Evolutionary conservation across 2,113 vertebrate species (phyloP).

Genomic region (Aspiorhynchus laticeps): DNA sequence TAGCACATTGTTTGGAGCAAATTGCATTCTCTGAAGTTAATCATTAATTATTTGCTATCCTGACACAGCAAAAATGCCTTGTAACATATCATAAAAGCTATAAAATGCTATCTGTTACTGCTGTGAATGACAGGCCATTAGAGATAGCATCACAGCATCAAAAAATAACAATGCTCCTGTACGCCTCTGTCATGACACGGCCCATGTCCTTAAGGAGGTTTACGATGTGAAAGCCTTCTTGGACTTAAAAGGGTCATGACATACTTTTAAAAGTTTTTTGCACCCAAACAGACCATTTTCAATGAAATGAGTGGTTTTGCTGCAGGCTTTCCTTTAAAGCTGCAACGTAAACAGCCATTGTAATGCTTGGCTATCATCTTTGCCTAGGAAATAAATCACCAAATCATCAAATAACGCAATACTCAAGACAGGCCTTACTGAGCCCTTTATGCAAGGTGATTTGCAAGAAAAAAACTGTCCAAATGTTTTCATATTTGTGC

Average conservation of each 20-base stretch:
- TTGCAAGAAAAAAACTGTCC: background rate
- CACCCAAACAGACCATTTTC: background rate
- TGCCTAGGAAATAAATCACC: background rate
- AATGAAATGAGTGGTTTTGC: background rate
- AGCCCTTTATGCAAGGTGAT: background rate
- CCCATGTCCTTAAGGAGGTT: background rate
- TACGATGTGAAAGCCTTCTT: background rate
- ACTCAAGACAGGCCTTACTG: background rate
- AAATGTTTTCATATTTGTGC: background rate
- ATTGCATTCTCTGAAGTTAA: background rate
- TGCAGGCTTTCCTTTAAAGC: background rate
- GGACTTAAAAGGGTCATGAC: background rate
- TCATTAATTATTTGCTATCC: background rate
- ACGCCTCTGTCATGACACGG: background rate
- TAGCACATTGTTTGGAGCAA: background rate
- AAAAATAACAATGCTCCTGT: constrained; percentile 7
- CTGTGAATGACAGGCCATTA: background rate
- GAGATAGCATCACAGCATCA: background rate
- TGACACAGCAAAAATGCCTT: background rate
- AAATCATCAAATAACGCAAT: background rate
- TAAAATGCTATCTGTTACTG: background rate
- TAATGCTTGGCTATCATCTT: background rate
- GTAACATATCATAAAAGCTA: constrained; percentile 6
- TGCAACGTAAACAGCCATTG: background rate
- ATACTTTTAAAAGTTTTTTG: background rate